Evolutionary conservation across 2,888 invertebrate species (phyloP), one percentile per base, ranked within the genome.

Genomic region (Antitype chi): DNA sequence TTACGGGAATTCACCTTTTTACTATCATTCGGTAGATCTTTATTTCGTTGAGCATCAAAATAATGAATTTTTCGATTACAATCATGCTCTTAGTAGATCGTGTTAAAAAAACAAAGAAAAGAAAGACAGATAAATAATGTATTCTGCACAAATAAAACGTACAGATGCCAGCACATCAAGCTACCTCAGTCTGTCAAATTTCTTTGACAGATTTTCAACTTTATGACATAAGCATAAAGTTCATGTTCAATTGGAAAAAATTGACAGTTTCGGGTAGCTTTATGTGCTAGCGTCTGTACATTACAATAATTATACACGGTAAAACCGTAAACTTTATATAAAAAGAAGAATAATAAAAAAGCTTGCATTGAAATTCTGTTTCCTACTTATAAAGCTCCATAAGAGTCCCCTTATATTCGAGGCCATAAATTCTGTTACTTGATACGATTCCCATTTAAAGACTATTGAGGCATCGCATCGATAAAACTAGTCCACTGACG

Each of bases 401-500:
- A 70, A 2, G 23, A 82, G 66, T 70, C 25, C 49, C 25, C 38
- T 49, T 49, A 59, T 13, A 63, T 43, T 52, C 64, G 15, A 75
- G 13, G 59, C 59, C 32, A 81, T 85, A 76, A 83, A 83, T 79
- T 74, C 6, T 74, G 80, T 80, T 74, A 83, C 78, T 68, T 62
- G 76, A 81, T 85, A 83, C 78, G 72, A 80, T 77, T 59, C 71
- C 71, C 77, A 77, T 87, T 78, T 82, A 79, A 53, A 63, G 66
- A 60, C 68, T 67, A 79, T 77, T 77, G 71, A 76, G 55, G 77
- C 63, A 78, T 79, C 70, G 64, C 43, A 60, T 43, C 67, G 38
- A 78, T 88, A 87, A 87, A 88, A 88, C 89, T 86, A 86, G 85
- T 83, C 67, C n/a, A 77, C 13, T 81, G 84, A 78, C 77, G 84